Base-by-base conservation (phyloP, 2,113 vertebrate species). In the Stictonetta naevosa region DNA sequence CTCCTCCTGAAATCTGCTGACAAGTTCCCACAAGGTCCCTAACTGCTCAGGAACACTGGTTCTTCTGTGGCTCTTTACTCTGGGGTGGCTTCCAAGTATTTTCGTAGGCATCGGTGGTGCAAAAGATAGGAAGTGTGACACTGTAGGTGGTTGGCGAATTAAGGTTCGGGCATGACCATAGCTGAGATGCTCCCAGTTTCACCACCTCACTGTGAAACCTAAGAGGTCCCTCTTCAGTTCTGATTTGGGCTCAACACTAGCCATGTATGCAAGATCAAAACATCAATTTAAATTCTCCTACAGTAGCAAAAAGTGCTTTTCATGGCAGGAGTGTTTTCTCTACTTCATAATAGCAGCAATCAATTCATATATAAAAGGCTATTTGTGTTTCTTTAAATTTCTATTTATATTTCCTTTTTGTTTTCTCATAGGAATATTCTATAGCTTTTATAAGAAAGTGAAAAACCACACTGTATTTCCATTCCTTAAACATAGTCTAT, bases 21-120 rank as follows among this genome's bases (percentile, higher is more conserved):
- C 20, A 38, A 0, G 0, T 72, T 72, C 23, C 33, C 31, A 55
- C 13, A 63, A 55, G 21, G 17, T 79, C 48, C 0, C 0, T 71
- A 64, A 21, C 22, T 85, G 23, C 33, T 66, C 60, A 11, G 52
- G 59, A 72, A 23, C 16, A 12, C 20, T 59, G 58, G 2, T 12
- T 78, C 4, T 29, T 63, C 56, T 75, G 56, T 79, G 55, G 5
- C 36, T 48, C 40, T 90, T 93, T 62, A 42, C 22, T 74, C 52
- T 74, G 36, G 5, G 3, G 6, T 78, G 42, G 5, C 46, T 77
- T 83, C 59, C 42, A 28, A 48, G 17, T 77, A 66, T 86, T 84
- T 93, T 84, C 77, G 34, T 34, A 31, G 44, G 15, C 26, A 62
- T 68, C 14, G 33, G 34, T 78, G 34, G 34, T 81, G 10, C 48